Base-by-base conservation (phyloP, 1,140 invertebrate species). In the Meloidogyne floridensis region DNA sequence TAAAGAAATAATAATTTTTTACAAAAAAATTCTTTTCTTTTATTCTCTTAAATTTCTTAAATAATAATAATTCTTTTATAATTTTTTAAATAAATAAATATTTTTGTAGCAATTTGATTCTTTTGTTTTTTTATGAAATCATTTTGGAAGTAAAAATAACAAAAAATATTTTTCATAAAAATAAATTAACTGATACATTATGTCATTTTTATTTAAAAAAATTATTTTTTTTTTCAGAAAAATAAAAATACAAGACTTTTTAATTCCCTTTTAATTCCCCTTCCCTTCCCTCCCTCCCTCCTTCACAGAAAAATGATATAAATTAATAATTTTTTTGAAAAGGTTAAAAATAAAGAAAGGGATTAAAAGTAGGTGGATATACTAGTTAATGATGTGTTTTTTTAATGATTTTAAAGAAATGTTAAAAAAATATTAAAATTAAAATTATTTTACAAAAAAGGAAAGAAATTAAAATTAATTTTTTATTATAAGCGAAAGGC, bases 81-180 rank as follows among this genome's bases (percentile, higher is more conserved):
- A 6, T 65, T 65, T 65, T 65, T 65, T 65, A 6, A 32, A 32
- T 32, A 32, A 32, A 5, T 65, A 65, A 65, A 65, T 65, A 59
- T 15, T 59, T 65, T 65, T 65, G 3, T n/a, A 54, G 59, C 59
- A 65, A 65, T 65, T 65, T 65, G n/a, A 65, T 65, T 65, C 59
- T 18, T n/a, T 65, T 65, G 56, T 65, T n/a, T 65, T 65, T n/a
- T 65, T 65, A 8, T 65, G 59, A 65, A 65, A 65, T 65, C 59
- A 65, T 65, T 65, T 65, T 54, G 8, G 11, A 54, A 54, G 11
- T 11, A 54, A 54, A 13, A 54, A 54, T 8, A 53, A 53, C 9
- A 53, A 54, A 11, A 9, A 9, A 54, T 54, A 54, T 54, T 11
- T 54, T 54, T 32, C 32, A 32, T 32, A 32, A 32, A 32, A 59